These are phyloP conservation scores for Magallana ariakensis DNA, from an alignment of 1,140 invertebrate genomes.

Conservation along the genomic window DNA sequence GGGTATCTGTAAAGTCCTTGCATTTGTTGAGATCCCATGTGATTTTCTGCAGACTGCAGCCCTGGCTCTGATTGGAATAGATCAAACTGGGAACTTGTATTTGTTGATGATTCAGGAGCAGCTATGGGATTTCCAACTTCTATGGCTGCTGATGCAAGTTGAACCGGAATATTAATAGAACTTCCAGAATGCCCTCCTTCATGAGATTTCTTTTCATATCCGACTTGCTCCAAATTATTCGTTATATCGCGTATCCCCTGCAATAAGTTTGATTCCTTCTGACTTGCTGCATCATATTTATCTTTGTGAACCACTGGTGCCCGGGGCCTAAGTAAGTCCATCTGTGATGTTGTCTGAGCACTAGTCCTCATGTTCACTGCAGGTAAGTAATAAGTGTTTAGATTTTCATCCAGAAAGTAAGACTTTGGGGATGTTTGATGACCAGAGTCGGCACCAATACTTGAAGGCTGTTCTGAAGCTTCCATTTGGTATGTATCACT, in stretches of 20 bases:
- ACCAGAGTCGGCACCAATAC: background rate
- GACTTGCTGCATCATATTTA: background rate
- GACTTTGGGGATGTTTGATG: conserved; percentile 12
- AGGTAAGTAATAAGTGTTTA: background rate
- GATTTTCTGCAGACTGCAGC: background rate
- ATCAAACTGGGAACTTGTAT: background rate
- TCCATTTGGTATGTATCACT: background rate
- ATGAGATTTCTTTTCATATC: background rate
- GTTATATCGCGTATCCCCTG: background rate
- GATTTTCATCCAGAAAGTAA: background rate
- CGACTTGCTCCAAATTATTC: background rate
- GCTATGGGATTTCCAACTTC: background rate
- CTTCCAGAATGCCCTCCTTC: background rate
- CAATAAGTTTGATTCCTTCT: background rate
- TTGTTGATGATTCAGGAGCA: background rate
- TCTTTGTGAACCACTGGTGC: background rate
- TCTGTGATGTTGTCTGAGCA: background rate
- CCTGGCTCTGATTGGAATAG: background rate
- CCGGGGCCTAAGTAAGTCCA: background rate
- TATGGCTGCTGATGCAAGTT: background rate
- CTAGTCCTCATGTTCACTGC: background rate
- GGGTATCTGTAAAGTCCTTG: background rate
- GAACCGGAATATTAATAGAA: conserved; percentile 5
- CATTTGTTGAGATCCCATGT: background rate
- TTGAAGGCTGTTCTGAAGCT: background rate